phyloP scores from a whole-genome alignment of 2,797 vertebrate genomes.

The Tauraco hartlaubi region DNA sequence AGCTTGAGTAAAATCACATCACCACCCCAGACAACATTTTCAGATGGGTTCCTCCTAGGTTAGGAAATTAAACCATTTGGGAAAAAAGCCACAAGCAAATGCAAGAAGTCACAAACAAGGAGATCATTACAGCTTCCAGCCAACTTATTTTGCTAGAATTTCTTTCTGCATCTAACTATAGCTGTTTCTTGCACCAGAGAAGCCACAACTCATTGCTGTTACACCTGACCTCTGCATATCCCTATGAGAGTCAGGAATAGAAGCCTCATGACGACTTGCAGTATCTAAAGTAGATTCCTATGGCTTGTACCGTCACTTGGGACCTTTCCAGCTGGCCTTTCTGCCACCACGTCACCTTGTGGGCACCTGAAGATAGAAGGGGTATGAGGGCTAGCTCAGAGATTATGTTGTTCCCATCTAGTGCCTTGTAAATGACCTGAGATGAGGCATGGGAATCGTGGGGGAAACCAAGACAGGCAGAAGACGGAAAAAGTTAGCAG shows the following conservation, averaged over 20 bases:
- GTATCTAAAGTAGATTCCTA: not conserved
- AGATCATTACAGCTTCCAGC: not conserved
- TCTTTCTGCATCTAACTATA: not conserved
- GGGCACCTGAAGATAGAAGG: not conserved
- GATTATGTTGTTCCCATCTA: not conserved
- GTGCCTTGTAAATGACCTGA: not conserved
- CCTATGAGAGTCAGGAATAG: accelerated
- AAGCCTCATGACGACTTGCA: not conserved
- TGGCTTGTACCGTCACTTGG: not conserved
- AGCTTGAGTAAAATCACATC: not conserved
- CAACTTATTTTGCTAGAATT: not conserved
- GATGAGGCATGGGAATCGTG: not conserved
- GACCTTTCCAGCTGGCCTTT: not conserved
- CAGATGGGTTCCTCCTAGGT: not conserved
- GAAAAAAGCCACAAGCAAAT: not conserved
- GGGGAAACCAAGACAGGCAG: not conserved
- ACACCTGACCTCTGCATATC: not conserved
- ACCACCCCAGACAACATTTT: not conserved
- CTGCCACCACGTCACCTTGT: not conserved
- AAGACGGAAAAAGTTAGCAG: slow-evolving; percentile 60
- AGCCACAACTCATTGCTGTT: not conserved
- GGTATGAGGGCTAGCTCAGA: not conserved
- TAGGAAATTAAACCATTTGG: not conserved
- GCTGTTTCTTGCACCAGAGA: not conserved
- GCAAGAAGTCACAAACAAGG: not conserved